Evolutionary conservation across 1,140 invertebrate genomes (phyloP).

Genomic region (Saxidomus purpurata): DNA sequence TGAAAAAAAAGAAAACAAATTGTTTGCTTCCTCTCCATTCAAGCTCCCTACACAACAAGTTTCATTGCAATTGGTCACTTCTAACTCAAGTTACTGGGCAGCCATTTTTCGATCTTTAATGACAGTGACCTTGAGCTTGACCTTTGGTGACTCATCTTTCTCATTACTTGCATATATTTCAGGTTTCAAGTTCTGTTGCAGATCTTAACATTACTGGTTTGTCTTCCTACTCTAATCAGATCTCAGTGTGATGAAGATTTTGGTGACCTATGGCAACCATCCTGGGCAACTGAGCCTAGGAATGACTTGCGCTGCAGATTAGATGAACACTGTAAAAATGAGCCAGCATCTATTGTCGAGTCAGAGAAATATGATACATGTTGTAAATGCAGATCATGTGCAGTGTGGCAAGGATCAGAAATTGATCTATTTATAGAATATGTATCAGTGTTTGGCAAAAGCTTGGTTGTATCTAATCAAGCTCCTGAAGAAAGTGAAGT

Average conservation of each 20-base stretch:
- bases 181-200: too few species aligned
- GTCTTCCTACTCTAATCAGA: too few species aligned
- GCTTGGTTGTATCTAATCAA: neutral
- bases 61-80: too few species aligned
- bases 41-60: too few species aligned
- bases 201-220: too few species aligned
- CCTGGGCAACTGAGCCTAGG: neutral
- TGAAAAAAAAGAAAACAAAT: too few species aligned
- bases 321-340: neutral
- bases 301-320: neutral
- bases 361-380: neutral
- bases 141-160: too few species aligned
- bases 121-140: too few species aligned
- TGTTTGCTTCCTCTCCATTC: too few species aligned
- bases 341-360: neutral
- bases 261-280: neutral
- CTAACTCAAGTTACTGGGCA: too few species aligned
- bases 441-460: slow-evolving; percentile 4
- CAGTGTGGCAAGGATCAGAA: neutral
- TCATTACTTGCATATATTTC: too few species aligned
- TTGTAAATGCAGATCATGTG: neutral
- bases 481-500: neutral
- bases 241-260: neutral
- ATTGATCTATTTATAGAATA: slow-evolving; percentile 17
- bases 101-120: too few species aligned